Conservation (phyloP, 2,888 invertebrate genomes). For the Andrena minutula region DNA sequence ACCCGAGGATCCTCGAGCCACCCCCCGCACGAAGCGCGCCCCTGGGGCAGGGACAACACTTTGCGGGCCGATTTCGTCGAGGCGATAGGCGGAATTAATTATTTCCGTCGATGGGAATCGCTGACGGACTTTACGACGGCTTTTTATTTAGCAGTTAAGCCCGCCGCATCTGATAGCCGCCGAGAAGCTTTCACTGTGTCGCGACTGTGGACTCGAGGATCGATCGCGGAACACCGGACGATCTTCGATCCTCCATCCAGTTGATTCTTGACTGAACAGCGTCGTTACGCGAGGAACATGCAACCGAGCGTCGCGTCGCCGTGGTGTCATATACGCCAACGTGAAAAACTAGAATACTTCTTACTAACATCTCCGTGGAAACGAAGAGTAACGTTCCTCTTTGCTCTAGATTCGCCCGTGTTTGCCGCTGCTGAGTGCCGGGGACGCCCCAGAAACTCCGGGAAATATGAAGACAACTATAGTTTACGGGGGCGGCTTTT, state of each 20-base stretch:
- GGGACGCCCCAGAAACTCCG: conserved; percentile 50
- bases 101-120: conserved; percentile 46
- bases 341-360: conserved; percentile 65
- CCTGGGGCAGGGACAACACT: conserved; percentile 2
- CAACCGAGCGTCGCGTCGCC: background rate
- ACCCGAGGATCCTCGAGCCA: conserved; percentile 12
- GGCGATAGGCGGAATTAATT: conserved; percentile 46
- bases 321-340: conserved; percentile 45
- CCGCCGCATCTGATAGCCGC: conserved; percentile 7
- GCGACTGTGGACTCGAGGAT: background rate
- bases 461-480: conserved; percentile 66
- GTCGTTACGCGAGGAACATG: background rate
- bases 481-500: conserved; percentile 49
- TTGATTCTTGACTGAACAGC: background rate
- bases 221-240: background rate
- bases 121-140: conserved; percentile 36
- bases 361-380: conserved; percentile 60
- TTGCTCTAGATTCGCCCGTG: conserved; percentile 57
- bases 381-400: conserved; percentile 70
- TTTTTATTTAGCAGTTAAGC: conserved; percentile 26
- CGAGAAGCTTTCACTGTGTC: background rate
- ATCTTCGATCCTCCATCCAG: background rate
- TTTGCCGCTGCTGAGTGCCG: conserved; percentile 44
- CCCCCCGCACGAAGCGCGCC: conserved; percentile 12
- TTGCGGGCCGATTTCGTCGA: conserved; percentile 34